Evolutionary conservation across 2,888 invertebrate species (phyloP).

Genomic region (Drosophila buzzatii): DNA sequence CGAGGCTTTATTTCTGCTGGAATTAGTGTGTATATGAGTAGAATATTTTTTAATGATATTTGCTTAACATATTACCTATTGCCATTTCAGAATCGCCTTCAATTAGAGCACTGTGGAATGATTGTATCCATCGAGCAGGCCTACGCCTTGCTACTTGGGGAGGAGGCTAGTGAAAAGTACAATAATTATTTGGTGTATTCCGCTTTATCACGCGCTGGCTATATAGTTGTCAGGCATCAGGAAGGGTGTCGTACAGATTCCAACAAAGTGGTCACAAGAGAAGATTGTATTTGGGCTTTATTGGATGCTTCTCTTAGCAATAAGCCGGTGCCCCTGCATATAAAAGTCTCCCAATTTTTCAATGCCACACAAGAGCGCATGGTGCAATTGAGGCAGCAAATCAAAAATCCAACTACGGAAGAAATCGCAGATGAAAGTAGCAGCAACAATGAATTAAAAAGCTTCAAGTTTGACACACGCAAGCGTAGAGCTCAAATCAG

Average conservation of each 20-base stretch:
- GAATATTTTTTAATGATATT: neutral
- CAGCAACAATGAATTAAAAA: neutral
- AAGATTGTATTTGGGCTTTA: constrained; percentile 82
- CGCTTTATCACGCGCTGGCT: constrained; percentile 80
- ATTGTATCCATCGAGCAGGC: constrained; percentile 83
- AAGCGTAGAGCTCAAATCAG: constrained; percentile 61
- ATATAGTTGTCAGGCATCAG: constrained; percentile 78
- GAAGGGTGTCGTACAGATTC: neutral
- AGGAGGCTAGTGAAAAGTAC: constrained; percentile 68
- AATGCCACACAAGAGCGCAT: constrained; percentile 52
- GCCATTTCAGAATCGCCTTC: constrained; percentile 79
- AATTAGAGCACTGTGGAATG: constrained; percentile 73
- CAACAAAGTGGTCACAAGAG: constrained; percentile 33
- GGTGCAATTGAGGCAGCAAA: constrained; percentile 60
- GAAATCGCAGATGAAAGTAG: neutral
- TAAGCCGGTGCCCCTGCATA: constrained; percentile 61
- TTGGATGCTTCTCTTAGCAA: constrained; percentile 66
- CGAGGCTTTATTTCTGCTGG: constrained; percentile 82
- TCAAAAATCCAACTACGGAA: constrained; percentile 39
- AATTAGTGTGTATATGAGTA: constrained; percentile 69
- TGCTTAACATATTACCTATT: neutral
- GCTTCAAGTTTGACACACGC: constrained; percentile 48
- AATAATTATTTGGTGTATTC: constrained; percentile 83
- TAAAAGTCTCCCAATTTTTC: constrained; percentile 64
- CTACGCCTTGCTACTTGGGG: constrained; percentile 80